Conservation (phyloP, 1,140 invertebrate genomes). For the Drosophila triauraria region DNA sequence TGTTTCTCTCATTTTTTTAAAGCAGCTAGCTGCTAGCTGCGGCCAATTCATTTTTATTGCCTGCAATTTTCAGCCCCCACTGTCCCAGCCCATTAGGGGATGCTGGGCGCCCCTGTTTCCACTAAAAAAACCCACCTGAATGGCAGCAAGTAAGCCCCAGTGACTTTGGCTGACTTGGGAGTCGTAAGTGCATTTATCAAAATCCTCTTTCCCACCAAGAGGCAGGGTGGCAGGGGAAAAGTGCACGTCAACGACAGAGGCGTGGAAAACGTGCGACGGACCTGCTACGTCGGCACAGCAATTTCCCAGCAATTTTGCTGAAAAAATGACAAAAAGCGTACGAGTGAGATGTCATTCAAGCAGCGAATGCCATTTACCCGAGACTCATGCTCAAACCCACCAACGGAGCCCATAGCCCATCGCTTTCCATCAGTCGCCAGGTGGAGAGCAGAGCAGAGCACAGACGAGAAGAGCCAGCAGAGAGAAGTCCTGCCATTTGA, state of each 20-base stretch:
- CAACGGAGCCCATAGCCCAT: constrained; percentile 4
- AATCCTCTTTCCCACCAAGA: constrained; percentile 49
- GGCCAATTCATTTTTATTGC: constrained; percentile 60
- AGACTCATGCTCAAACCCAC: constrained; percentile 14
- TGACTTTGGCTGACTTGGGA: constrained; percentile 55
- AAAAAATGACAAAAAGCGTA: constrained; percentile 47
- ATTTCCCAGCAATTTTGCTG: constrained; percentile 65
- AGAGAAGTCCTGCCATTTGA: constrained; percentile 52
- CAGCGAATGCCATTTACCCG: constrained; percentile 59
- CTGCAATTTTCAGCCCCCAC: constrained; percentile 33
- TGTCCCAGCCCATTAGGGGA: constrained; percentile 19
- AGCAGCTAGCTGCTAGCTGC: constrained; percentile 42
- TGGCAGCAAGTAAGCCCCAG: constrained; percentile 9
- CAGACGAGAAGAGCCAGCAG: background rate
- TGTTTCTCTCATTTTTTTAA: constrained; percentile 22
- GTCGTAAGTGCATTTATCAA: constrained; percentile 74
- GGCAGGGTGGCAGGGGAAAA: background rate
- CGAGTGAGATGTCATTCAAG: constrained; percentile 68
- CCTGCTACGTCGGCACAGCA: constrained; percentile 47
- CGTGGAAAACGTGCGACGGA: constrained; percentile 33
- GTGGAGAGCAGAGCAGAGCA: constrained; percentile 4
- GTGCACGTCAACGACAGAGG: constrained; percentile 48
- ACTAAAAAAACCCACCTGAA: constrained; percentile 17
- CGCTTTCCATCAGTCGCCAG: constrained; percentile 31
- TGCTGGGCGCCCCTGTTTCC: constrained; percentile 18